Conservation (phyloP, 1,140 invertebrate species). For the Steinernema khuongi region DNA sequence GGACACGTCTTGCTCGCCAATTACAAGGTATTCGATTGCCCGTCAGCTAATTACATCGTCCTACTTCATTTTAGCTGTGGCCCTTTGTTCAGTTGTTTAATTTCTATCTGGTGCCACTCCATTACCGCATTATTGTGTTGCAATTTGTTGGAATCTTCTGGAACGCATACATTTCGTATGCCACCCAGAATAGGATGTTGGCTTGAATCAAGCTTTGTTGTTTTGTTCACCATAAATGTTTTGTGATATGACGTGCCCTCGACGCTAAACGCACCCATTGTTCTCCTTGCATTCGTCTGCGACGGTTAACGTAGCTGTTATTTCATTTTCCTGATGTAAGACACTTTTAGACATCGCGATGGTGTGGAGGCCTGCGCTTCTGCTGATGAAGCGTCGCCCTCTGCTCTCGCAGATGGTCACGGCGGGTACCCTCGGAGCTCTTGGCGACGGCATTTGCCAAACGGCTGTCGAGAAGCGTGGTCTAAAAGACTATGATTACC, state of each 20-base stretch:
- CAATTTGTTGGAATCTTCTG: conserved; percentile 24
- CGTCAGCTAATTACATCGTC: background rate
- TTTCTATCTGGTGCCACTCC: conserved; percentile 26
- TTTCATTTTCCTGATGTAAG: conserved; percentile 7
- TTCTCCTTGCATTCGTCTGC: background rate
- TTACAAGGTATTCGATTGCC: conserved; percentile 5
- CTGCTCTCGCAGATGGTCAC: conserved; percentile 28
- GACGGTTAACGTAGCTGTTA: background rate
- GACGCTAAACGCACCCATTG: too few species aligned
- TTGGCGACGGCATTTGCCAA: conserved; percentile 32
- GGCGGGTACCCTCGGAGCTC: conserved; percentile 20
- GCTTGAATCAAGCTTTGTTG: conserved; percentile 11
- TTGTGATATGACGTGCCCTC: conserved; percentile 4
- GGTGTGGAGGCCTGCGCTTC: conserved; percentile 25
- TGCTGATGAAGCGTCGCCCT: conserved; percentile 29
- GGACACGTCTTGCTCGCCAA: background rate
- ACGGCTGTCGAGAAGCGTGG: conserved; percentile 24
- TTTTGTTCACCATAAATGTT: background rate
- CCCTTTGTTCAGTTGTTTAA: conserved; percentile 26
- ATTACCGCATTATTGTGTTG: conserved; percentile 26
- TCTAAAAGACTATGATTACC: conserved; percentile 15
- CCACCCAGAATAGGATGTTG: conserved; percentile 9
- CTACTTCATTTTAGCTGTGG: conserved; percentile 19
- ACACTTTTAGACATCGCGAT: background rate
- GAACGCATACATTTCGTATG: conserved; percentile 19